Evolutionary conservation across 2,797 vertebrate species (phyloP).

Genomic region (Botia kubotai): DNA sequence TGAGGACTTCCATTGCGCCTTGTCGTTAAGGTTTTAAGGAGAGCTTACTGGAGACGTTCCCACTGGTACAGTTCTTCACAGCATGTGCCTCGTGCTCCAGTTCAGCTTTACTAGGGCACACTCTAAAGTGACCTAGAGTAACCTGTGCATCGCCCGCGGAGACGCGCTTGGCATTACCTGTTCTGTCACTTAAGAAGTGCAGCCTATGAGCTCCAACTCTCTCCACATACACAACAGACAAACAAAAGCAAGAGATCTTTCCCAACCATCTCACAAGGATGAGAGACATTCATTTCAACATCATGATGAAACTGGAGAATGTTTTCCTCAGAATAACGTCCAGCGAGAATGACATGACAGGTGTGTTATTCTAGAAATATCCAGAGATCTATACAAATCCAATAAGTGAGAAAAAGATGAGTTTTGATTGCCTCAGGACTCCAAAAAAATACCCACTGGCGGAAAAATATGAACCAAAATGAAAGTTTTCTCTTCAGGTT

Average conservation of each 20-base stretch:
- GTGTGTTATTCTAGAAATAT: background rate
- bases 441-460: too few species aligned
- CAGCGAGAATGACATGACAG: background rate
- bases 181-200: background rate
- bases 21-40: background rate
- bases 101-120: background rate
- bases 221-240: background rate
- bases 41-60: background rate
- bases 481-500: background rate
- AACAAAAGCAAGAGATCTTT: background rate
- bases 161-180: conserved; percentile 1
- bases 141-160: conserved; percentile 31
- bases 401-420: background rate
- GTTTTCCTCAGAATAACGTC: background rate
- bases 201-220: background rate
- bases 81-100: background rate
- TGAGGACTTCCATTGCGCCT: conserved; percentile 76
- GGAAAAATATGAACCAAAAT: background rate
- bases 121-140: conserved; percentile 46
- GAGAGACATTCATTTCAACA: background rate
- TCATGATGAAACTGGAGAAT: background rate
- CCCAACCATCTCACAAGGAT: background rate
- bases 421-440: background rate
- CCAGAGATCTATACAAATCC: background rate
- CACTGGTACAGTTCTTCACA: background rate